Percentiles rank a stretch among this genome's conserved stretches.
Conservation (phyloP, 2,888 invertebrate genomes). For the Gibbula magus region DNA sequence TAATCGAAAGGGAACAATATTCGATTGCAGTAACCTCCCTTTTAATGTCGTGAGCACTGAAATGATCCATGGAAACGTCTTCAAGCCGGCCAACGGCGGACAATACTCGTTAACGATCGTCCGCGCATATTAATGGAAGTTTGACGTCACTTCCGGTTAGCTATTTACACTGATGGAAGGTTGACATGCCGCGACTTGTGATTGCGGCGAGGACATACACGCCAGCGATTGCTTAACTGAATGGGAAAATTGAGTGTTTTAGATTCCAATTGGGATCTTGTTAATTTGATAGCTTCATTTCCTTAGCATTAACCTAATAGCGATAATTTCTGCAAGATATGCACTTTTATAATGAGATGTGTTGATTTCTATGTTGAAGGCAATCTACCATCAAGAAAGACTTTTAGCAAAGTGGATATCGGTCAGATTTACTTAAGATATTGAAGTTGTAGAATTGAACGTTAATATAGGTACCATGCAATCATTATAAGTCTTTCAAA, state of each 20-base stretch:
- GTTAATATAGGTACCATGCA: too few species aligned
- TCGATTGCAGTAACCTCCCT: not conserved
- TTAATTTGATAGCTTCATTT: conserved; percentile 11
- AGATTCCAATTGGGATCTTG: conserved; percentile 4
- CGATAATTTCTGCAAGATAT: not conserved
- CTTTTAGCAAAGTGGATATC: too few species aligned
- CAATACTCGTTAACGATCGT: conserved; percentile 8
- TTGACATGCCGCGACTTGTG: not conserved
- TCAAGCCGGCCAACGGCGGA: not conserved
- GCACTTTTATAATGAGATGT: not conserved
- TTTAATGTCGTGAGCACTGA: not conserved
- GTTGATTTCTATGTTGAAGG: not conserved
- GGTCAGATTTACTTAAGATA: too few species aligned
- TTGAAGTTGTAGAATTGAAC: too few species aligned
- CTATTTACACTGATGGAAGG: not conserved
- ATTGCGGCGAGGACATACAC: not conserved
- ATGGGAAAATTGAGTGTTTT: conserved; percentile 11
- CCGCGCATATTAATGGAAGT: conserved; percentile 4
- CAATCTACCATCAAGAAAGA: too few species aligned
- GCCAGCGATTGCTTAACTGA: conserved; percentile 1
- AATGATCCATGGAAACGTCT: not conserved
- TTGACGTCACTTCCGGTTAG: conserved; percentile 2
- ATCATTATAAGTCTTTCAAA: too few species aligned
- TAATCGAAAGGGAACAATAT: not conserved
- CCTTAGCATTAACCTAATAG: not conserved